Percentiles rank a stretch among this genome's conserved stretches.
Conservation (phyloP, 35 echinoderm and acorn worm genomes). For the Patiria miniata region DNA sequence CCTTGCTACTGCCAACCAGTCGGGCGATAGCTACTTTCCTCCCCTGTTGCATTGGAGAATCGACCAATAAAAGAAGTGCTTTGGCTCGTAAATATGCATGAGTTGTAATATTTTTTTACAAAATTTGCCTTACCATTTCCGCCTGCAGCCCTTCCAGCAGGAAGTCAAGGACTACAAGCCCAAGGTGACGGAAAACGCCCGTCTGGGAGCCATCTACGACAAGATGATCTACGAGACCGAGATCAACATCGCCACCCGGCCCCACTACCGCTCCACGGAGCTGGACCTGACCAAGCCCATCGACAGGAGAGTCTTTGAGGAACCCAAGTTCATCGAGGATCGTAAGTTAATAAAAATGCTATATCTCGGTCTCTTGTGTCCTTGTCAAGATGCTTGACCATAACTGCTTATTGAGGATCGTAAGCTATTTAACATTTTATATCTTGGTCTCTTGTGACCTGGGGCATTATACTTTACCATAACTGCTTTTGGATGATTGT, state of each 20-base stretch:
- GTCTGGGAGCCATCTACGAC: conserved; percentile 80
- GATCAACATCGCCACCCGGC: conserved; percentile 70
- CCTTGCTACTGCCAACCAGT: no score
- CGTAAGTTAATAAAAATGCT: conserved; percentile 48
- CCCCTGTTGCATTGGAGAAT: no score
- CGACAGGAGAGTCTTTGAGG: conserved; percentile 62
- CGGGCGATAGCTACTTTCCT: no score
- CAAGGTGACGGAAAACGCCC: conserved; percentile 74
- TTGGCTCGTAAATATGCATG: no score
- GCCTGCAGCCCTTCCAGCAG: conserved; percentile 76
- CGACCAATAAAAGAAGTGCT: no score
- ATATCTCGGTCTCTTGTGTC: no score
- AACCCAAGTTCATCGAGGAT: conserved; percentile 85
- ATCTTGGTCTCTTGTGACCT: no score
- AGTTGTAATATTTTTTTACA: not conserved
- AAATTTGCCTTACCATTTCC: not conserved
- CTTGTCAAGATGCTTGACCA: no score
- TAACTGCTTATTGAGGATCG: no score
- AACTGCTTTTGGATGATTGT: no score
- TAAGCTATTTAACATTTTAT: no score
- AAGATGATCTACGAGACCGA: conserved; percentile 73
- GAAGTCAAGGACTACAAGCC: conserved; percentile 95
- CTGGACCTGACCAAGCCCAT: conserved; percentile 78
- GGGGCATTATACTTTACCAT: no score
- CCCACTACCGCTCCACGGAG: conserved; percentile 82